A percentile compares a stretch with the other conserved stretches of the same genome.
These are phyloP conservation scores for Gonocerus acuteangulatus DNA, from an alignment of 2,888 invertebrate genomes.

Conservation along the genomic window DNA sequence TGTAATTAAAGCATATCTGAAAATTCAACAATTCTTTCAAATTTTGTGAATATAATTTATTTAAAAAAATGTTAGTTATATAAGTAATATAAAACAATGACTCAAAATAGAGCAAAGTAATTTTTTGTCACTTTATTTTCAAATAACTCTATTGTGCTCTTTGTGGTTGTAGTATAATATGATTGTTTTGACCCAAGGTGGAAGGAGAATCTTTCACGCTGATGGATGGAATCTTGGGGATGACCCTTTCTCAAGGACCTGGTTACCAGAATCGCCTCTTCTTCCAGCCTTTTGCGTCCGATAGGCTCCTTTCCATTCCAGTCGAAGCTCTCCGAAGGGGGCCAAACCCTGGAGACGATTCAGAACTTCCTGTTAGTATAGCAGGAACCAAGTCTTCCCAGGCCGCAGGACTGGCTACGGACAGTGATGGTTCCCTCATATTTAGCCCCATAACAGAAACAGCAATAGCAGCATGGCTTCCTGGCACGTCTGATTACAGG, in stretches of 20 bases:
- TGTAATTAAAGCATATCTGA: too few relatives aligned
- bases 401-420: slow-evolving; percentile 65
- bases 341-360: slow-evolving; percentile 57
- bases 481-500: slow-evolving; percentile 63
- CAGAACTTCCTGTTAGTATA: slow-evolving; percentile 64
- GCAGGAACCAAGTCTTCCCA: slow-evolving; percentile 79
- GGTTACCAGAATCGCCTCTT: slow-evolving; percentile 49
- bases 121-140: too few relatives aligned
- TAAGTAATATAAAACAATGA: too few relatives aligned
- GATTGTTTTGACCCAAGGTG: too few relatives aligned
- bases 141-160: too few relatives aligned
- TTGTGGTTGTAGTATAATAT: too few relatives aligned
- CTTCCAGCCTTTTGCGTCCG: slow-evolving; percentile 66
- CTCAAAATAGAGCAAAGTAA: too few relatives aligned
- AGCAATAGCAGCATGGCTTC: slow-evolving; percentile 73
- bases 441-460: slow-evolving; percentile 75
- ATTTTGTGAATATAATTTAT: too few relatives aligned
- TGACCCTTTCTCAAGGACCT: slow-evolving; percentile 58
- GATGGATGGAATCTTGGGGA: slow-evolving; percentile 66
- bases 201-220: slow-evolving; percentile 59
- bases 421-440: slow-evolving; percentile 63
- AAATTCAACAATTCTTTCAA: too few relatives aligned
- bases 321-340: slow-evolving; percentile 65
- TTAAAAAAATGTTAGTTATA: too few relatives aligned
- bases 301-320: slow-evolving; percentile 68